Evolutionary conservation across 1,140 invertebrate species (phyloP), one percentile per base, ranked within the genome.

Genomic region (Heliconius congener): DNA sequence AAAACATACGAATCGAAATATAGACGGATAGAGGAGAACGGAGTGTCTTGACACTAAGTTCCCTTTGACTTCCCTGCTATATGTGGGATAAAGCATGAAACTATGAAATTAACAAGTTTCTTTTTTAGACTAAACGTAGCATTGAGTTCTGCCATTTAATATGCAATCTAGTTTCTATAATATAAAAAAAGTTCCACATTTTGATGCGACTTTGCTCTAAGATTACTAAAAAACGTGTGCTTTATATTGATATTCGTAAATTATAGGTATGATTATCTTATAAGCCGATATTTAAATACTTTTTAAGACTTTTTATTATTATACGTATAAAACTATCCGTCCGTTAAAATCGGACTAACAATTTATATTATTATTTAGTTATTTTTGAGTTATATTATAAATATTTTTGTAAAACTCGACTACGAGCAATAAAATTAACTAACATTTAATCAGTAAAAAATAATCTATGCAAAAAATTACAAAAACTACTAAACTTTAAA

Each of bases 171-270:
- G 8, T n/a, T 1, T 55, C 19, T 55, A 19, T 55, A 8, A 55
- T n/a, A 55, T 8, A 57, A 23, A 57, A 66, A 30, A 27, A 16
- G 1, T 0, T 16, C 30, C 23, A 66, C 9, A 27, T 30, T 60
- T 60, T 66, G 23, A 27, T 66, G 13, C 60, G 60, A 66, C 27
- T 66, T 66, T 30, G 60, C 13, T 30, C 60, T 66, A 66, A 66
- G 9, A 66, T 30, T 0, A 66, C 27, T 66, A 66, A 16, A n/a
- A 57, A 66, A 66, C 27, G 60, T 66, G 60, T 66, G 60, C 37
- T 73, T 73, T 23, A 50, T 46, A 46, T 16, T 73, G 71, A 46
- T 73, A 46, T 73, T 50, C 27, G n/a, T 74, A 55, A 52, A 60
- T 39, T 50, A 52, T 30, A 30, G 46, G 9, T 55, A 30, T 52